Evolutionary conservation across 2,797 vertebrate species (phyloP), one percentile per base, ranked within the genome.

Genomic region (Nannoperca obscura): DNA sequence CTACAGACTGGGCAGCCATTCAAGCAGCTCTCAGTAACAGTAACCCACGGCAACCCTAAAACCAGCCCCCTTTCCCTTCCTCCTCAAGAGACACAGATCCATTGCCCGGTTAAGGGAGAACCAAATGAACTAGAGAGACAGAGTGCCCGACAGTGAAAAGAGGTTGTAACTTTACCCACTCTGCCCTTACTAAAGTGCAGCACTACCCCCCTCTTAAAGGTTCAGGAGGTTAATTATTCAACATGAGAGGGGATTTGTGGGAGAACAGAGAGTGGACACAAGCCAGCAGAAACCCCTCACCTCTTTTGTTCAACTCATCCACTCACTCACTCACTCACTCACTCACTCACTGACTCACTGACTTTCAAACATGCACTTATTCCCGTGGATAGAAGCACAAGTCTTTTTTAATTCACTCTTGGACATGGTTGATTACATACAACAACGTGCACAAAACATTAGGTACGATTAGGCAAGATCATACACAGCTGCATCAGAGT

Each of bases 171-270:
- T 93, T 91, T 89, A 93, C 64, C 91, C 91, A 76, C 85, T 84
- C 89, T 81, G 76, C 83, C 86, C 71, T 67, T 1, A 63, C 85
- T 80, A 70, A 85, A 91, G 91, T 80, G 89, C 85, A 88, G 74
- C 88, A 67, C 88, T 62, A 54, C 66, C 78, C 78, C 85, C 62
- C 69, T 74, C 75, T 65, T 67, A 52, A 88, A 83, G 84, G 91
- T 92, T 91, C 91, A 92, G 59, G 68, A 66, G 92, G 91, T 94
- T 94, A 93, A 92, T 94, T 90, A 94, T 94, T 93, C 85, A 93
- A 89, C 91, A 92, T 71, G 66, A 82, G 80, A 76, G 69, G 72
- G 78, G 82, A 91, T 84, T 89, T 91, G 77, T 77, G 73, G 80
- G 69, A 70, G 71, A 71, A 77, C 66, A 52, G 54, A 82, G 77